These are phyloP conservation scores for Nipponacmea schrenckii DNA, from an alignment of 2,888 invertebrate species.

Conservation along the genomic window DNA sequence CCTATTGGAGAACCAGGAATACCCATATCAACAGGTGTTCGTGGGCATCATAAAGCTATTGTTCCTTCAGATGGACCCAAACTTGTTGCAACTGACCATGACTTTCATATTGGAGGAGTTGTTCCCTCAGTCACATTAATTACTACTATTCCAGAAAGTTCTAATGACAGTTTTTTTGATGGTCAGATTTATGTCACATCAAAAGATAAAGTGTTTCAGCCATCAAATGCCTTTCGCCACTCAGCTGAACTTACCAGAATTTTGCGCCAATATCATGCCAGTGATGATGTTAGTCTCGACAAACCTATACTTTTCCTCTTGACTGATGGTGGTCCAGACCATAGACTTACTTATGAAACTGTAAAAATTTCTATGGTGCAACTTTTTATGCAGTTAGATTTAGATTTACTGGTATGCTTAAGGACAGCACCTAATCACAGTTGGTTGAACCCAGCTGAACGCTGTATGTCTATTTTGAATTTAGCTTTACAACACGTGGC, in stretches of 20 bases:
- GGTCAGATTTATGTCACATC: conserved; percentile 27
- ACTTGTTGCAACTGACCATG: too few species aligned
- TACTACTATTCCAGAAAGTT: conserved; percentile 19
- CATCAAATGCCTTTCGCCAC: conserved; percentile 31
- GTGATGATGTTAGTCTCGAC: conserved; percentile 18
- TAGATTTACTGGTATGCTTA: conserved; percentile 26
- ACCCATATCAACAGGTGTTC: background rate
- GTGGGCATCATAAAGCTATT: too few species aligned
- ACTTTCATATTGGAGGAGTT: conserved; percentile 27
- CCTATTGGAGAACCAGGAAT: conserved; percentile 1
- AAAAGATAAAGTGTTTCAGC: conserved; percentile 35
- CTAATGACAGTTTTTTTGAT: conserved; percentile 26
- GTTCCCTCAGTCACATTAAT: conserved; percentile 32
- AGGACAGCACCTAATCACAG: conserved; percentile 30
- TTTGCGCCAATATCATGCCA: conserved; percentile 17
- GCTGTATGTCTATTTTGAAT: conserved; percentile 30
- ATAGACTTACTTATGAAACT: conserved; percentile 23
- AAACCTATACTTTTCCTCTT: conserved; percentile 23
- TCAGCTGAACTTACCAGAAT: conserved; percentile 23
- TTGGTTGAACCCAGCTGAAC: conserved; percentile 31
- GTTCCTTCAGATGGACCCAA: too few species aligned
- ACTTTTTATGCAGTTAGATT: conserved; percentile 26
- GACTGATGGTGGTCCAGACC: conserved; percentile 34
- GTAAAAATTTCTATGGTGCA: conserved; percentile 24
- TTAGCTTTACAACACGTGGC: conserved; percentile 29